Evolutionary conservation across 2,888 invertebrate species (phyloP), one percentile per base, ranked within the genome.

Genomic region (Xylota sylvarum): DNA sequence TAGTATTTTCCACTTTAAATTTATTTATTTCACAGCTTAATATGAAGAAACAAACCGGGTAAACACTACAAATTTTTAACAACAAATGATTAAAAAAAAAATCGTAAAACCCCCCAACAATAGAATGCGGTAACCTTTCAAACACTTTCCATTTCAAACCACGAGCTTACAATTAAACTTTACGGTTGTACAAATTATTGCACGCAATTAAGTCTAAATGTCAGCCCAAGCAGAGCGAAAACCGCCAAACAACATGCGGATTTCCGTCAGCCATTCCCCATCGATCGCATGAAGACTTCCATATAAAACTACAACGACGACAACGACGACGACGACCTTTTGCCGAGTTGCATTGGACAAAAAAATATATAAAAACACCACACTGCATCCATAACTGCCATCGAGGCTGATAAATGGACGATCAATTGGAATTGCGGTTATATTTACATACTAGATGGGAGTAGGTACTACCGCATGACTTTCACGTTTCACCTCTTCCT

Each of bases 401-500:
- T 72, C 46, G 55, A 9, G 30, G 46, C 55, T 46, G 70, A 46
- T 52, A 65, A 70, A 70, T 64, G 78, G 17, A 52, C 48, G 72
- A 73, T 80, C 73, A 58, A 60, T 80, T 72, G 56, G 56, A 64
- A n/a, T 23, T 64, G 72, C 40, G 72, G 46, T 32, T 62, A 17
- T 6, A 64, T 65, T 69, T 55, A 35, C 43, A 69, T 55, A 27
- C 40, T 37, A n/a, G 40, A 27, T 12, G 37, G 12, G 50, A 23
- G n/a, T 27, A 37, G 35, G 14, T 32, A 23, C 32, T 40, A 48
- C 27, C 32, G 52, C 32, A 62, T 79, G 60, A 30, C 78, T 79
- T 79, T 73, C 79, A 74, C 79, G 83, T 79, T 84, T 82, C 40
- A 55, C 52, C 73, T 67, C 79, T 69, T 79, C 55, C 37, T 23